Base-by-base conservation (phyloP, 2,888 invertebrate species). In the Mellilla xanthometata region DNA sequence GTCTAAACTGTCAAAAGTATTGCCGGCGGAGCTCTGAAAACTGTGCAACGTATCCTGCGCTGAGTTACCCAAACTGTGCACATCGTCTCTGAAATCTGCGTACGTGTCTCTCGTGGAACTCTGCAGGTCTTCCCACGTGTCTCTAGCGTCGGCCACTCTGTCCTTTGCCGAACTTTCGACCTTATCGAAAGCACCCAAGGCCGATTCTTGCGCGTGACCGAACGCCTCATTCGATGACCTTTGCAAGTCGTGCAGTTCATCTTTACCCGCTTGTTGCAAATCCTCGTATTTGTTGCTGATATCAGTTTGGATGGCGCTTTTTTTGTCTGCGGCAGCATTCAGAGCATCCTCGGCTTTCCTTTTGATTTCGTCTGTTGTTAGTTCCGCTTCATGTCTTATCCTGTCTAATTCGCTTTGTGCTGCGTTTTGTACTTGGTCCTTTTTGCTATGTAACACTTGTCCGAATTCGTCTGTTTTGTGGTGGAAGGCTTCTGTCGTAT, bases 101-200 rank as follows among this genome's bases (percentile, higher is more conserved):
- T 68, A 87, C 11, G 88, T 88, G 44, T 88, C 88, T n/a, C 81
- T 64, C 7, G 86, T 75, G 7, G 85, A 83, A 58, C 84, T 86
- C 45, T 87, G 85, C 52, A 86, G 56, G 54, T 86, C 86, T 40
- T 88, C 87, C 80, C 82, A 87, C 2, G 74, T 76, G 42, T 85
- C 79, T 52, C 70, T 77, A 22, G 78, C 80, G 55, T 80, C 81
- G 60, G 59, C 72, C 65, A 78, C 68, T 75, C 72, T 84, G 56
- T 84, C 88, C 83, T 84, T 88, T 58, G 85, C 76, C 49, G 84
- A 74, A 76, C 83, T 82, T 87, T 88, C 87, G 79, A 87, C 49
- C 56, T 66, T 78, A 66, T 83, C 89, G 81, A 87, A 85, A 78
- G 87, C 60, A 72, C 83, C 78, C 68, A 87, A 86, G 81, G 87